These are phyloP conservation scores for Arvicanthis niloticus DNA, from an alignment of 2,113 vertebrate species.

Conservation along the genomic window DNA sequence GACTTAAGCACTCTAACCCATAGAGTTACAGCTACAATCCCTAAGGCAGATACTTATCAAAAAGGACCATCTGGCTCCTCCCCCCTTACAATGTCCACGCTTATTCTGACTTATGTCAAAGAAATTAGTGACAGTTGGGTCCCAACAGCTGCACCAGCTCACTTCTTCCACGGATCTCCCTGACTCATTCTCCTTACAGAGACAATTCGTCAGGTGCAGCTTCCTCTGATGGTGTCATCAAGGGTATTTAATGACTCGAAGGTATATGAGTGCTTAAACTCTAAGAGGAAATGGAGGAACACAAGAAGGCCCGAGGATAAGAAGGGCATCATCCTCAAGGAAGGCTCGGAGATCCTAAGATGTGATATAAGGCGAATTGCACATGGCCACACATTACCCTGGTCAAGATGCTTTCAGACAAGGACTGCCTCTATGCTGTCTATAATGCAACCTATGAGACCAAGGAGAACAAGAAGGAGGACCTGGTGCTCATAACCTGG, in stretches of 20 bases:
- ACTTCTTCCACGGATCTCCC: background rate
- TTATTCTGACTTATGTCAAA: constrained; percentile 38
- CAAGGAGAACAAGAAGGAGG: background rate
- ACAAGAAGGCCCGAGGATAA: background rate
- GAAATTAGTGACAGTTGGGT: background rate
- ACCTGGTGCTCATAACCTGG: background rate
- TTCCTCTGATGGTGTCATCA: background rate
- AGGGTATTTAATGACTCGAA: background rate
- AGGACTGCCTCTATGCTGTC: background rate
- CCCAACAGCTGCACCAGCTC: too few species aligned
- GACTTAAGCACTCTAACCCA: background rate
- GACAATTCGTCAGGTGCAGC: background rate
- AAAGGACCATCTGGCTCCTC: background rate
- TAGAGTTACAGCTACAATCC: background rate
- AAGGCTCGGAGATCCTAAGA: background rate
- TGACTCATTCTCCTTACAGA: background rate
- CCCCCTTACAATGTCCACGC: background rate
- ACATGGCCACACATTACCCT: too few species aligned
- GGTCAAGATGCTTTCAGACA: background rate
- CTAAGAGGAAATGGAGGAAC: background rate
- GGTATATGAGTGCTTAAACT: background rate
- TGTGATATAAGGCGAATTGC: background rate
- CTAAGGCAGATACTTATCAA: background rate
- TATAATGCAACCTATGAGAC: background rate
- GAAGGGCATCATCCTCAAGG: background rate